Evolutionary conservation across 2,888 invertebrate genomes (phyloP).

Genomic region (Caenorhabditis becei): DNA sequence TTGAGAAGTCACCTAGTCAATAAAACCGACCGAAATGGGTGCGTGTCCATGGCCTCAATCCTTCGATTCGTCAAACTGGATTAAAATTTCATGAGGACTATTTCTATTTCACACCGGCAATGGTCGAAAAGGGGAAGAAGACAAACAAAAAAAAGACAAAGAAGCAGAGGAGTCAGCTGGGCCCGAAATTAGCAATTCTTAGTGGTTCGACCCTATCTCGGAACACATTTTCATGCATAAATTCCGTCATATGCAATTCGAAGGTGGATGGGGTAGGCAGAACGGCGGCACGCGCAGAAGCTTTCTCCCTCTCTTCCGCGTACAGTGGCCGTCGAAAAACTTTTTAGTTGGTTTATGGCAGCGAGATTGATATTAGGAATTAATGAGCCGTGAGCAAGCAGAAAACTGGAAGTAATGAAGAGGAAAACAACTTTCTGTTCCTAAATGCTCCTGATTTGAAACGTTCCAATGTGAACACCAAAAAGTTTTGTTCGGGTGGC

Average conservation of each 20-base stretch:
- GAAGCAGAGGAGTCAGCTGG: slow-evolving; percentile 30
- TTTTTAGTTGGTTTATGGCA: slow-evolving; percentile 22
- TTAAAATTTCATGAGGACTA: slow-evolving; percentile 44
- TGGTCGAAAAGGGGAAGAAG: slow-evolving; percentile 7
- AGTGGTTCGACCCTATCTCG: slow-evolving; percentile 24
- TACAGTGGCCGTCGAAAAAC: slow-evolving; percentile 8
- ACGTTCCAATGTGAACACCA: slow-evolving; percentile 7
- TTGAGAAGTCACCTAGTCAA: slow-evolving; percentile 34
- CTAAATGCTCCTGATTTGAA: background rate
- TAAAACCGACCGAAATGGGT: slow-evolving; percentile 18
- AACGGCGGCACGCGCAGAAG: background rate
- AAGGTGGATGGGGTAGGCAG: slow-evolving; percentile 28
- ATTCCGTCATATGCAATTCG: slow-evolving; percentile 9
- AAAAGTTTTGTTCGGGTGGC: background rate
- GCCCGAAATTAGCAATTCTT: slow-evolving; percentile 47
- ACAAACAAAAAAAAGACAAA: slow-evolving; percentile 8
- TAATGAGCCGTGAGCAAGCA: slow-evolving; percentile 25
- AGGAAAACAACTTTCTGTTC: slow-evolving; percentile 13
- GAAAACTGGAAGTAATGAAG: slow-evolving; percentile 22
- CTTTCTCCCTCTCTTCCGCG: background rate
- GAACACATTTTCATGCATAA: slow-evolving; percentile 53
- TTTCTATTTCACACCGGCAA: slow-evolving; percentile 18
- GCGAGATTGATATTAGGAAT: background rate
- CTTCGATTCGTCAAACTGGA: slow-evolving; percentile 52
- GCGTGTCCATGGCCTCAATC: slow-evolving; percentile 43